phyloP scores from a whole-genome alignment of 2,797 vertebrate genomes.

The Epinephelus malabaricus region DNA sequence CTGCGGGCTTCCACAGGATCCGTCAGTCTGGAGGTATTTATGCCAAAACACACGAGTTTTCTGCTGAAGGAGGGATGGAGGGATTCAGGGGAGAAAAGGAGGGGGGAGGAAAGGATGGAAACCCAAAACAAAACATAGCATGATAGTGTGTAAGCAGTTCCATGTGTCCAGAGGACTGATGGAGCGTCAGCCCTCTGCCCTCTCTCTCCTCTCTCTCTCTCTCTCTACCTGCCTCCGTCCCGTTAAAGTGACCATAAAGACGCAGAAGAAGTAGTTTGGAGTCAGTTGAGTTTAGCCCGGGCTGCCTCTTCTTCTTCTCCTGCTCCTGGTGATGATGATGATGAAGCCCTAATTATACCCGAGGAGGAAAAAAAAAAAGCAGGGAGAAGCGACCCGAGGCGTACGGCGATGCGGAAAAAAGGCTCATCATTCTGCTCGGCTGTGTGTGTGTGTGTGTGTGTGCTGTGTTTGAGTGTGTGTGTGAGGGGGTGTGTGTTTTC shows the following conservation, averaged over 20 bases:
- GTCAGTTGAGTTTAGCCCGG: slow-evolving; percentile 53
- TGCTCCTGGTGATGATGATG: slow-evolving; percentile 51
- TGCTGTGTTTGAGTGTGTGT: slow-evolving; percentile 71
- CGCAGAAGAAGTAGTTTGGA: slow-evolving; percentile 76
- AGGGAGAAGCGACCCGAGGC: slow-evolving; percentile 88
- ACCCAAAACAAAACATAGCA: slow-evolving; percentile 87
- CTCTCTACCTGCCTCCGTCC: slow-evolving; percentile 92
- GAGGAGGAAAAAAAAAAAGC: slow-evolving; percentile 68
- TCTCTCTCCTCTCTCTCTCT: slow-evolving; percentile 64
- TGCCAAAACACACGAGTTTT: slow-evolving; percentile 65
- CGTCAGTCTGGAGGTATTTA: slow-evolving; percentile 69
- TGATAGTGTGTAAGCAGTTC: slow-evolving; percentile 98
- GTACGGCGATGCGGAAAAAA: slow-evolving; percentile 91
- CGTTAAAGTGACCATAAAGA: slow-evolving; percentile 59
- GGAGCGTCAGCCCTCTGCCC: slow-evolving; percentile 70
- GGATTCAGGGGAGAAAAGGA: not conserved
- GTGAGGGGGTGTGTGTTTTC: slow-evolving; percentile 49
- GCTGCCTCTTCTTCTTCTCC: slow-evolving; percentile 20
- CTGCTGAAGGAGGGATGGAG: slow-evolving; percentile 45
- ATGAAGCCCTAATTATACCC: slow-evolving; percentile 79
- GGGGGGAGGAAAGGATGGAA: slow-evolving; percentile 75
- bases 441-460: slow-evolving; percentile 79
- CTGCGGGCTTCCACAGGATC: slow-evolving; percentile 22
- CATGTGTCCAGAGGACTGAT: slow-evolving; percentile 90
- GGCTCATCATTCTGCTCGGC: slow-evolving; percentile 85